Evolutionary conservation across 1,140 invertebrate genomes (phyloP).

Genomic region (Drosophila carrolli): DNA sequence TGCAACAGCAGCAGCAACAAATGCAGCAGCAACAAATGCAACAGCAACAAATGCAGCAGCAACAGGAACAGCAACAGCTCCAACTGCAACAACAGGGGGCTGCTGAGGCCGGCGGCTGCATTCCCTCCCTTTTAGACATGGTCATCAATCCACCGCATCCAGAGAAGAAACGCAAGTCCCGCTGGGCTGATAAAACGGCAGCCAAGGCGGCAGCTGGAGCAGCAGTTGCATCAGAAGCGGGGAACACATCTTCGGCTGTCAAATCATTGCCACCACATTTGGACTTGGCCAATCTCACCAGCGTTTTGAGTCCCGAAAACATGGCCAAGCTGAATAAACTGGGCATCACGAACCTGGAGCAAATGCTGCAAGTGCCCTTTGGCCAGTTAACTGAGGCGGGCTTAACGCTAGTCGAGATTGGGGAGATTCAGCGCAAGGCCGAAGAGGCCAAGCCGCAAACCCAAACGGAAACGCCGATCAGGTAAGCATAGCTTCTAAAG

Average conservation of each 20-base stretch:
- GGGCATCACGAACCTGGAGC: conserved; percentile 87
- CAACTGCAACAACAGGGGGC: conserved; percentile 12
- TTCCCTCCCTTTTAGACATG: conserved; percentile 81
- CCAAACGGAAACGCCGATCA: neutral
- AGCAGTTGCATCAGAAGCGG: neutral
- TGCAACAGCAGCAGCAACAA: conserved; percentile 20
- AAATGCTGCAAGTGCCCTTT: conserved; percentile 86
- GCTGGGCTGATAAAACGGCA: conserved; percentile 85
- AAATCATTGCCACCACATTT: conserved; percentile 78
- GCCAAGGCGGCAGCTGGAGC: conserved; percentile 11
- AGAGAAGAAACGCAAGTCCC: conserved; percentile 87
- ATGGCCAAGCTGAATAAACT: conserved; percentile 86
- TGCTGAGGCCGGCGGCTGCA: conserved; percentile 25
- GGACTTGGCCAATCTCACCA: conserved; percentile 86
- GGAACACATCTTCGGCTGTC: neutral
- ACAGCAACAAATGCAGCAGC: conserved; percentile 28
- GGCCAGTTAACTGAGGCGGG: conserved; percentile 87
- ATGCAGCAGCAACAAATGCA: conserved; percentile 26
- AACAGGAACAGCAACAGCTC: conserved; percentile 13
- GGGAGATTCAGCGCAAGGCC: conserved; percentile 87
- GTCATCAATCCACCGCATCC: conserved; percentile 80
- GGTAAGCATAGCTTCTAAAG: neutral
- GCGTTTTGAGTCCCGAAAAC: conserved; percentile 86
- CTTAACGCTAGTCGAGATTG: conserved; percentile 86
- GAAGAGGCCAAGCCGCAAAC: conserved; percentile 44